Conservation (phyloP, 2,113 vertebrate species). For the Hipposideros armiger region DNA sequence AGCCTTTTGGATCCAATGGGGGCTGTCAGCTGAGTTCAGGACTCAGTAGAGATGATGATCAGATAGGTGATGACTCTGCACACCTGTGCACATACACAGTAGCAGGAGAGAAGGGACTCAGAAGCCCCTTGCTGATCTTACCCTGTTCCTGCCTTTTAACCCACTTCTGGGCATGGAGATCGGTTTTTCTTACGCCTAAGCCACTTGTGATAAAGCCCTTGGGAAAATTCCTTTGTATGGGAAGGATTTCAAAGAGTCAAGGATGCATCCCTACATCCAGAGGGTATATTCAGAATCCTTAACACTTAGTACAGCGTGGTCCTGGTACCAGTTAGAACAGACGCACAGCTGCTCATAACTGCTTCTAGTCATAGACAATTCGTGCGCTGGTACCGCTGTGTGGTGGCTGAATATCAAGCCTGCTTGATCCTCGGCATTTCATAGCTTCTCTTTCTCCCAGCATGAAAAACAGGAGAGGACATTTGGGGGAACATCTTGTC, state of each 20-base stretch:
- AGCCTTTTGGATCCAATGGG: neutral
- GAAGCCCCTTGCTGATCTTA: neutral
- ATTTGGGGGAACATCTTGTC: neutral
- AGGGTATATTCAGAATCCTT: neutral
- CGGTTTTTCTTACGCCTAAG: neutral
- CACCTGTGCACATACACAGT: neutral
- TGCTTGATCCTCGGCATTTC: neutral
- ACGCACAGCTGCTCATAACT: accelerated
- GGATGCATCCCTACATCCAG: neutral
- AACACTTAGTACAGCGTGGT: neutral
- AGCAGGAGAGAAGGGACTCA: neutral
- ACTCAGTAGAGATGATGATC: neutral
- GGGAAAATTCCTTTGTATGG: neutral
- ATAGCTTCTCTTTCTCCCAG: neutral
- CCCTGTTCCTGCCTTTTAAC: neutral
- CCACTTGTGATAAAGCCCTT: neutral
- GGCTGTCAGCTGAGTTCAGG: neutral
- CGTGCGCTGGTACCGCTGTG: accelerated
- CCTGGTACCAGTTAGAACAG: neutral
- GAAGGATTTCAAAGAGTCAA: neutral
- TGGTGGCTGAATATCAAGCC: neutral
- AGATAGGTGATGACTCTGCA: neutral
- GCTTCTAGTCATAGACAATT: too few relatives aligned
- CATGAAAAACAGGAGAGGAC: neutral
- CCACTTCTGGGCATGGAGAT: neutral